phyloP scores from a whole-genome alignment of 1,140 invertebrate species.

The Drosophila rhopaloa region DNA sequence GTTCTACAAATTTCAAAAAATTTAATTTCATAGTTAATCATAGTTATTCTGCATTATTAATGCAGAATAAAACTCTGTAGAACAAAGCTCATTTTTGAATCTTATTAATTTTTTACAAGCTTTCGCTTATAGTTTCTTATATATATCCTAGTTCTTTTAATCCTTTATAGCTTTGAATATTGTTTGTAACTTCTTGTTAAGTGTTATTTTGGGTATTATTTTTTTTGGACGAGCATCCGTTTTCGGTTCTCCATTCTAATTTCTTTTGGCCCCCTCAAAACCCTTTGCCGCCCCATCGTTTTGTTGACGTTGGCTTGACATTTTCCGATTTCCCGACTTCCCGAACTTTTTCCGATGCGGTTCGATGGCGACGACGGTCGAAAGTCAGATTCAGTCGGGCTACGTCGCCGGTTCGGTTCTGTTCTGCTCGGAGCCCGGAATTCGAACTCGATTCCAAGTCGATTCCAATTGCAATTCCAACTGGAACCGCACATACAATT shows the following conservation, averaged over 20 bases:
- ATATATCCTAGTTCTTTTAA: background rate
- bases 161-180: background rate
- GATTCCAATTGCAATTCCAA: background rate
- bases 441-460: constrained; percentile 2
- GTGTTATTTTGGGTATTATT: background rate
- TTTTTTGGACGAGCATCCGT: background rate
- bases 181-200: background rate
- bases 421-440: constrained; percentile 32
- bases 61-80: too few species aligned
- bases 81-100: too few species aligned
- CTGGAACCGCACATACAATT: background rate
- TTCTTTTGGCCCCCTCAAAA: constrained; percentile 1
- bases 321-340: constrained; percentile 1
- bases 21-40: background rate
- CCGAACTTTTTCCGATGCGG: constrained; percentile 15
- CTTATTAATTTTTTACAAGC: background rate
- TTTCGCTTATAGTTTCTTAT: background rate
- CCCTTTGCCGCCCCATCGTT: background rate
- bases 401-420: constrained; percentile 54
- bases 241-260: background rate
- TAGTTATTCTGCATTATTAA: too few species aligned
- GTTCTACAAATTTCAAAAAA: background rate
- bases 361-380: constrained; percentile 21
- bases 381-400: constrained; percentile 44
- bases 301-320: constrained; percentile 18